Base-by-base conservation (phyloP, 1,140 invertebrate genomes). In the Ericerus pela region DNA sequence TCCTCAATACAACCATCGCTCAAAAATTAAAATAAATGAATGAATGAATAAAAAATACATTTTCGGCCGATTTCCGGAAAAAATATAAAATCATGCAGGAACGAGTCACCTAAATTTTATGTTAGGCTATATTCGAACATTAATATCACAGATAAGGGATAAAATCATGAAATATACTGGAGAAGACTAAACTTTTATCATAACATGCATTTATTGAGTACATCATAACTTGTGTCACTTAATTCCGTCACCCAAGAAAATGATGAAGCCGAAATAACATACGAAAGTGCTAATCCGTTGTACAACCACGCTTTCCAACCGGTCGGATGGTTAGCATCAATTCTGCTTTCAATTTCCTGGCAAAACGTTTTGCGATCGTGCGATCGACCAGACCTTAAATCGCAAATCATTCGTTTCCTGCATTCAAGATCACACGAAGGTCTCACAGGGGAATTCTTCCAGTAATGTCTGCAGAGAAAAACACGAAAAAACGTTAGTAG, bases 291-390 rank as follows among this genome's bases (percentile, higher is more conserved):
- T 14, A 89, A 73, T 62, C 85, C 85, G 57, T 86, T 86, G 70
- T 85, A 88, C 54, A 90, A 76, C 86, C 85, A 88, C 3, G 82
- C 80, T 57, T 77, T 76, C 87, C 87, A 90, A 0, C 82, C 81
- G 38, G 76, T 78, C 52, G 79, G 77, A 2, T 80, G 76, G 1
- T 81, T 76, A 10, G 75, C 74, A 65, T 87, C 84, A 58, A 88
- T 84, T 54, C 84, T 78, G 12, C 82, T 81, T 64, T 88, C 85
- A 2, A 88, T 76, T 60, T 78, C 79, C 38, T 84, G 77, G 65
- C 88, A 92, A n/a, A 89, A 73, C 31, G 79, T 77, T 66, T 84
- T 83, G 1, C 88, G 75, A 67, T 90, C 88, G 62, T 94, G 88
- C 22, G 85, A 89, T 37, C 84, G 75, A 1, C 87, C 88, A 1